Percentiles rank a stretch among this genome's conserved stretches.
phyloP scores from a whole-genome alignment of 2,888 invertebrate species.

The Lutraria lutraria region DNA sequence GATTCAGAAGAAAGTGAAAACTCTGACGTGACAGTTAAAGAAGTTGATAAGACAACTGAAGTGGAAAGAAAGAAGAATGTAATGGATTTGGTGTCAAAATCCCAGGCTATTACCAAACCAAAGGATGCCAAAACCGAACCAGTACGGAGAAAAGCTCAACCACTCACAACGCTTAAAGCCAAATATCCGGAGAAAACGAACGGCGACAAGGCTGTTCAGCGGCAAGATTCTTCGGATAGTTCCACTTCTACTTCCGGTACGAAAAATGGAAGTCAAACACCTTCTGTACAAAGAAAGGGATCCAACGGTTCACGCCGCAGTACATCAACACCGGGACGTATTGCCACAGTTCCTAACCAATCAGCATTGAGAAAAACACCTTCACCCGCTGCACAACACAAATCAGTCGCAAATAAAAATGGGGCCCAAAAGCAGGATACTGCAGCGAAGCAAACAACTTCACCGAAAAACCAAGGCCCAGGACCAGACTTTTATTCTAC shows the following conservation, averaged over 20 bases:
- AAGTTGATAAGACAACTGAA: conserved; percentile 61
- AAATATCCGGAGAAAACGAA: conserved; percentile 62
- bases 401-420: conserved; percentile 31
- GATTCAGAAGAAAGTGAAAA: conserved; percentile 38
- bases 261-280: conserved; percentile 69
- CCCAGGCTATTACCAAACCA: conserved; percentile 71
- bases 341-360: conserved; percentile 81
- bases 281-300: conserved; percentile 72
- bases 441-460: conserved; percentile 41
- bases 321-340: conserved; percentile 82
- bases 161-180: conserved; percentile 81
- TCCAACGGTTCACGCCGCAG: conserved; percentile 67
- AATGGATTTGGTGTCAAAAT: conserved; percentile 73
- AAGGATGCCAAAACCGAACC: conserved; percentile 67
- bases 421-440: conserved; percentile 49
- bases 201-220: conserved; percentile 73
- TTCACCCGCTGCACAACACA: conserved; percentile 52
- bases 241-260: conserved; percentile 64
- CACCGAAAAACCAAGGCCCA: conserved; percentile 24
- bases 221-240: conserved; percentile 64
- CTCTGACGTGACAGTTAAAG: conserved; percentile 55
- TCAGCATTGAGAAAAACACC: conserved; percentile 40
- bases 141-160: conserved; percentile 80
- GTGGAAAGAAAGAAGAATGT: conserved; percentile 73
- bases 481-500: conserved; percentile 67